Conservation (phyloP, 2,797 vertebrate genomes). For the Sandelia bainsii region DNA sequence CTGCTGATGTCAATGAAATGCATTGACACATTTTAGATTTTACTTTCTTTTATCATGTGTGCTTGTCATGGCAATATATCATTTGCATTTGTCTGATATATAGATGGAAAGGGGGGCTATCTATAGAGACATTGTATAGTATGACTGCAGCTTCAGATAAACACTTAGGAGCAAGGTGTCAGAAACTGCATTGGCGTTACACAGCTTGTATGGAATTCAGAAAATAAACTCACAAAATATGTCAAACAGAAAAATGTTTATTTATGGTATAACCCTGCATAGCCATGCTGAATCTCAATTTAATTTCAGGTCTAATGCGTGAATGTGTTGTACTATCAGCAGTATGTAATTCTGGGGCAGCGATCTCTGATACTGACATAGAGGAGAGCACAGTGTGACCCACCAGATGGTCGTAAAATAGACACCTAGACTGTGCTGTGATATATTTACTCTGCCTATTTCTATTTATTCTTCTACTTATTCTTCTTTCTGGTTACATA, state of each 20-base stretch:
- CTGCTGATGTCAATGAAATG: not conserved
- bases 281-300: not conserved
- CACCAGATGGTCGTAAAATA: not conserved
- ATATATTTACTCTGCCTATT: not conserved
- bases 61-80: not conserved
- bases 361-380: not conserved
- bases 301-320: not conserved
- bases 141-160: not conserved
- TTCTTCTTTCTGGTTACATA: slow-evolving; percentile 16
- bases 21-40: too few species aligned
- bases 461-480: slow-evolving; percentile 6
- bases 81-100: not conserved
- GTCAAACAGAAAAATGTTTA: not conserved
- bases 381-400: not conserved
- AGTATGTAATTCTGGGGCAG: not conserved
- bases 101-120: not conserved
- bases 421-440: not conserved
- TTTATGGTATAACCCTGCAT: not conserved
- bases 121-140: not conserved
- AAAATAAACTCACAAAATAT: not conserved
- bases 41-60: not conserved
- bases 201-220: not conserved
- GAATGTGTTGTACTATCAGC: too few species aligned
- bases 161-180: not conserved
- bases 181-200: not conserved